Percentiles rank a stretch among this genome's conserved stretches.
Evolutionary conservation across 1,140 invertebrate genomes (phyloP).

Genomic region (Heliconius congener): DNA sequence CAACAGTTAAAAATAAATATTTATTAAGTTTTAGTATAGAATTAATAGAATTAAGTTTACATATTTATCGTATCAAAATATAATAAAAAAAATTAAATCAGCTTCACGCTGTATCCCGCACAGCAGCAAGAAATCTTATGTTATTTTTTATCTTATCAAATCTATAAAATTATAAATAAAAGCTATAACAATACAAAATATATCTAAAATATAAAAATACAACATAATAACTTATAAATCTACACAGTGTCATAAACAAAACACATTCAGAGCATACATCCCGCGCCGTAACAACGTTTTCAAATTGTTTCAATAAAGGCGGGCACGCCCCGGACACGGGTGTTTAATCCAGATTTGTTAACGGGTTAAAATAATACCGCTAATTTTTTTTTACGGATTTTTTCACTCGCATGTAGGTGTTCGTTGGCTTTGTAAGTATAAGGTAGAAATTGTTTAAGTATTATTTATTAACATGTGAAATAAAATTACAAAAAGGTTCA

Average conservation of each 20-base stretch:
- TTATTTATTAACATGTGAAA: conserved; percentile 1
- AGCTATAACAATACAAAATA: too few species aligned
- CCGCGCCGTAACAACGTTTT: conserved; percentile 17
- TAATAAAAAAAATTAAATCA: too few species aligned
- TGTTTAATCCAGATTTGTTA: conserved; percentile 57
- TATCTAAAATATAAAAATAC: neutral
- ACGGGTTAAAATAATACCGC: conserved; percentile 44
- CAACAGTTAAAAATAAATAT: too few species aligned
- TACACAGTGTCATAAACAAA: neutral
- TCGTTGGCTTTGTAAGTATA: conserved; percentile 32
- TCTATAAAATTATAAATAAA: too few species aligned
- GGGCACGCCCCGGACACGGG: conserved; percentile 27
- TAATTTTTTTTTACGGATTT: conserved; percentile 44
- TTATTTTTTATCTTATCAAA: too few species aligned
- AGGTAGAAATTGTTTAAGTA: conserved; percentile 21
- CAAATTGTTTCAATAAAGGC: conserved; percentile 44
- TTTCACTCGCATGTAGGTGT: conserved; percentile 30
- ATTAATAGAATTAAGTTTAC: too few species aligned
- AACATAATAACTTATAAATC: neutral
- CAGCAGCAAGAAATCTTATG: too few species aligned
- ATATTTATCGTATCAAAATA: too few species aligned
- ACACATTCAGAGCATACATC: neutral
- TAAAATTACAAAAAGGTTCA: neutral
- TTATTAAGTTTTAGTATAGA: too few species aligned
- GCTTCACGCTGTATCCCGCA: too few species aligned